Evolutionary conservation across 2,797 vertebrate genomes (phyloP).

Genomic region (Neosilurus hyrtlii): DNA sequence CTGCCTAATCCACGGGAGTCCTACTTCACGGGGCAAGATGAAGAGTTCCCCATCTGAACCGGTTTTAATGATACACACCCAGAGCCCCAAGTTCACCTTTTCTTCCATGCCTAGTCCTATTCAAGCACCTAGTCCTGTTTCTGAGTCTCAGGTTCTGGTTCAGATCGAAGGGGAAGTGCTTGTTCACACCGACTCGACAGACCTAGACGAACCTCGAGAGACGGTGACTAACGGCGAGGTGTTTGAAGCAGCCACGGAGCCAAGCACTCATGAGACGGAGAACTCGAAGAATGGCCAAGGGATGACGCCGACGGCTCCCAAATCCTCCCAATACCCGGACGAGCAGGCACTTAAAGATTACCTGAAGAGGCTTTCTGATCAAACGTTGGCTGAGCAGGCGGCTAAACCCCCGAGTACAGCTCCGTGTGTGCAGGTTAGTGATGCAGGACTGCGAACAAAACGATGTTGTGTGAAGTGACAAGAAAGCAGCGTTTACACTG

Average conservation of each 20-base stretch:
- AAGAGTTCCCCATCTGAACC: constrained; percentile 70
- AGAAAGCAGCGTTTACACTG: not conserved
- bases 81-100: constrained; percentile 22
- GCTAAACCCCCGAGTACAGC: constrained; percentile 57
- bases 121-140: constrained; percentile 12
- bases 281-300: constrained; percentile 12
- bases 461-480: not conserved
- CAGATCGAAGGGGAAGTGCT: constrained; percentile 3
- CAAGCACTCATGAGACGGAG: not conserved
- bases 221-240: constrained; percentile 39
- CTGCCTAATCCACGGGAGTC: not conserved
- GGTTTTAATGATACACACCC: constrained; percentile 38
- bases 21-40: constrained; percentile 33
- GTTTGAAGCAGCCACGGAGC: constrained; percentile 42
- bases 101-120: constrained; percentile 42
- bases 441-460: not conserved
- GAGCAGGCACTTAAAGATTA: constrained; percentile 80
- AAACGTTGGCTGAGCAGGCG: constrained; percentile 63
- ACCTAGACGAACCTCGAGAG: constrained; percentile 33
- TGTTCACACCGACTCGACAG: constrained; percentile 41
- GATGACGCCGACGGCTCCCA: constrained; percentile 30
- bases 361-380: constrained; percentile 74
- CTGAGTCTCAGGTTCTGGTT: not conserved
- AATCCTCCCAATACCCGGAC: constrained; percentile 70
- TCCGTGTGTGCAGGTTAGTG: constrained; percentile 72